phyloP scores from a whole-genome alignment of 2,113 vertebrate genomes.

The Tychaedon coryphoeus region DNA sequence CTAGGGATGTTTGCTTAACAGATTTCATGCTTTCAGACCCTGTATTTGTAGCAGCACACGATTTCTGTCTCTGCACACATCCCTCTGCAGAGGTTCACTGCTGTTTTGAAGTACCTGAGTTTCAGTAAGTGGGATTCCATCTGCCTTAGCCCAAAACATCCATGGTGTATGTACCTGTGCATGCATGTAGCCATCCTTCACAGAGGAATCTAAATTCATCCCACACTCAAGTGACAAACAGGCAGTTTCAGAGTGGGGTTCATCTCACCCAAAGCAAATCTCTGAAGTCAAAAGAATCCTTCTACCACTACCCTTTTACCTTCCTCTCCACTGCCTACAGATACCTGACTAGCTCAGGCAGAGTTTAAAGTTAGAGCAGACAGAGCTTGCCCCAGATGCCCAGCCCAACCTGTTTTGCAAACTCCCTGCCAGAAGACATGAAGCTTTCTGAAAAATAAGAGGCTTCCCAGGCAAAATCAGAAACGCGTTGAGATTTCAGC shows the following conservation, averaged over 20 bases:
- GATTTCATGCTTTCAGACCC: neutral
- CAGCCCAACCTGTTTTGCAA: neutral
- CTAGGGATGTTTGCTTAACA: neutral
- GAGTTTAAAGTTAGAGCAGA: neutral
- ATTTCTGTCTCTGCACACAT: neutral
- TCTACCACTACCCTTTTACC: neutral
- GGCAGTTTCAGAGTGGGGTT: neutral
- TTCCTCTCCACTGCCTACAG: neutral
- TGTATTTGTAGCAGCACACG: rapidly evolving
- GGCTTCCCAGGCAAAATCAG: neutral
- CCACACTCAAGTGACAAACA: neutral
- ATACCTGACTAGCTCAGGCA: neutral
- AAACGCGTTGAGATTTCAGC: neutral
- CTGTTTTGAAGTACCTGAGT: neutral
- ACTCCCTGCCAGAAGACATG: neutral
- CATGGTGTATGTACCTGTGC: neutral
- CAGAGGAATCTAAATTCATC: neutral
- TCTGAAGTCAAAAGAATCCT: neutral
- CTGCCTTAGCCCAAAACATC: neutral
- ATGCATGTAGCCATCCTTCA: rapidly evolving
- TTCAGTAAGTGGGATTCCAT: neutral
- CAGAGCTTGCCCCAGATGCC: neutral
- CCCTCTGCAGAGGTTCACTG: neutral
- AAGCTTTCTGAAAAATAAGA: neutral
- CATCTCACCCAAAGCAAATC: neutral